Base-by-base conservation (phyloP, 2,113 vertebrate genomes). In the Pollimyrus isidori region DNA sequence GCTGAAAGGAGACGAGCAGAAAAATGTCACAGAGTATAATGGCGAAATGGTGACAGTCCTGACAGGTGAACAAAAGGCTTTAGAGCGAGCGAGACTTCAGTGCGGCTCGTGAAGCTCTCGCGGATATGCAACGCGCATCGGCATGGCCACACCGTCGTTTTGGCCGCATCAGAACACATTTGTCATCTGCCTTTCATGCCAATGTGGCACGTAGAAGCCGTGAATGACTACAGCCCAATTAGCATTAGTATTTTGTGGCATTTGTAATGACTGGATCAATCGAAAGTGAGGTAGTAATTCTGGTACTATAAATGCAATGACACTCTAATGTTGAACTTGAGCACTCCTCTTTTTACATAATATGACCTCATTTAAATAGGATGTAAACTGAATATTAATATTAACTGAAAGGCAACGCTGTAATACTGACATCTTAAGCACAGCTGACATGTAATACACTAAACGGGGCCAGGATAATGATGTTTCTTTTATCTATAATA, bases 31-130 rank as follows among this genome's bases (percentile, higher is more conserved):
- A 11, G 69, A 45, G 30, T 52, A 56, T 45, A 83, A 89, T 83
- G 17, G 10, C 39, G 73, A 83, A 42, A 39, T 1, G 7, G 73
- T 9, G 15, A 87, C 49, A 11, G 30, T 26, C 35, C 45, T 88
- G 88, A 88, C 88, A 84, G n/a, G 52, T 17, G 50, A 58, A 89
- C 88, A 89, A 85, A 89, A 83, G 26, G 7, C 26, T 65, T 48
- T n/a, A 84, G 62, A 73, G 53, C 45, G 46, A n/a, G 9, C 5
- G 58, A 65, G 42, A 73, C 45, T 49, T 48, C 62, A 69, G 23
- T 17, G 39, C 56, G 4, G 42, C 62, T 15, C 45, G 21, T 76
- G 45, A 83, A n/a, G 39, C 39, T 84, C 19, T 45, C 5, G 17
- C 76, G 7, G 42, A 82, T 35, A 11, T 35, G 73, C 73, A 5